These are phyloP conservation scores for Contarinia nasturtii DNA, from an alignment of 1,140 invertebrate genomes.

Conservation along the genomic window DNA sequence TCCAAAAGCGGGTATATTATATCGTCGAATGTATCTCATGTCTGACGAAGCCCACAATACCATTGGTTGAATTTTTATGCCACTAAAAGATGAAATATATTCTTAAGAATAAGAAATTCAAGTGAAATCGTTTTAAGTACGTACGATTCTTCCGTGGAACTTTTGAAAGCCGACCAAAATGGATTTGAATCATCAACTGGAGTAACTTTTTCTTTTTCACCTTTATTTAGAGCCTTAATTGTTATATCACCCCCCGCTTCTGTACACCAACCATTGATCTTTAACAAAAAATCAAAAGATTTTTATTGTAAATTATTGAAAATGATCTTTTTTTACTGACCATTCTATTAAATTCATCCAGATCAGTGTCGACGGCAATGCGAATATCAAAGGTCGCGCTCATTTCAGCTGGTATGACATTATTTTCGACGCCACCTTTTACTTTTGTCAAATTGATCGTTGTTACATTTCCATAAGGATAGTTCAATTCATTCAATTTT, in stretches of 20 bases:
- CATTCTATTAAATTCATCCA: conserved; percentile 26
- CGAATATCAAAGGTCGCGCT: conserved; percentile 34
- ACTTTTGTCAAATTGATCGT: conserved; percentile 36
- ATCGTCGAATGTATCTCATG: too few species aligned
- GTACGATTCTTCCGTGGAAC: conserved; percentile 27
- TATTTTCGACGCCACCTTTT: conserved; percentile 43
- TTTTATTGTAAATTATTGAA: neutral
- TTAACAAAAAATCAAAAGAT: neutral
- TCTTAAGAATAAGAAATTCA: neutral
- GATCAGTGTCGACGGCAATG: conserved; percentile 27
- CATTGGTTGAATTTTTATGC: neutral
- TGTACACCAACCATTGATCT: conserved; percentile 27
- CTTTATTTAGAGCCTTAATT: conserved; percentile 30
- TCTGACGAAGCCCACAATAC: neutral
- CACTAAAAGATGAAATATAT: neutral
- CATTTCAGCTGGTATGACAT: conserved; percentile 37
- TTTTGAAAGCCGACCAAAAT: conserved; percentile 38
- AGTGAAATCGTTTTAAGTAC: conserved; percentile 2
- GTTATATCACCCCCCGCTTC: conserved; percentile 37
- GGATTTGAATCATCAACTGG: conserved; percentile 26
- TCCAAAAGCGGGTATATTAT: conserved; percentile 51
- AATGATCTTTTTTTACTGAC: neutral
- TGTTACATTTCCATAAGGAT: conserved; percentile 35
- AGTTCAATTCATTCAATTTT: conserved; percentile 23
- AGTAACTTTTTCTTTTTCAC: conserved; percentile 24